Conservation (phyloP, 2,113 vertebrate genomes). For the Podarcis muralis region DNA sequence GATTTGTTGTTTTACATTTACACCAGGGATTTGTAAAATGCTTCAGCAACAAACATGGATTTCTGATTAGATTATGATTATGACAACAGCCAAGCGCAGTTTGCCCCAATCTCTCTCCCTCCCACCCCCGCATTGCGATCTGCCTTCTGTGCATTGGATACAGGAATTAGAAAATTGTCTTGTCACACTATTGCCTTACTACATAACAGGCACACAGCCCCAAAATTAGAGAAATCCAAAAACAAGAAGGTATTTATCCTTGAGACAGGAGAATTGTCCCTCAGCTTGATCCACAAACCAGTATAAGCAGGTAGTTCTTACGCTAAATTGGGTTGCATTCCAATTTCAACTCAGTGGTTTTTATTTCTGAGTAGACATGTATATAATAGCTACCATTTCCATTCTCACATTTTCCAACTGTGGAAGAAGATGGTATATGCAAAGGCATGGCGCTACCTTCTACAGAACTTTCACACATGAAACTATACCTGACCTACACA, state of each 20-base stretch:
- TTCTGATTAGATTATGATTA: background rate
- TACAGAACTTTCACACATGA: too few species aligned
- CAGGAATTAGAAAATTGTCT: background rate
- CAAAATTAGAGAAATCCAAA: background rate
- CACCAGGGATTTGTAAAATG: background rate
- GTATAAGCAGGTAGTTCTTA: background rate
- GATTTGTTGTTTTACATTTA: background rate
- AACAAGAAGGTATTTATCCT: background rate
- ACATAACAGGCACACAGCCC: background rate
- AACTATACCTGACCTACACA: too few species aligned
- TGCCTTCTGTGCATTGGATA: background rate
- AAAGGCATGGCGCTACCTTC: too few species aligned
- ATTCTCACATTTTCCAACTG: too few species aligned
- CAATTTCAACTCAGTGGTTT: background rate
- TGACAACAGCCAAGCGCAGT: background rate
- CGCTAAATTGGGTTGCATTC: background rate
- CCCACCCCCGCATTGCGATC: background rate
- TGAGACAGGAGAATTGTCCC: too few species aligned
- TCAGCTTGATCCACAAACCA: background rate
- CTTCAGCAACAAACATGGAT: slow-evolving; percentile 8
- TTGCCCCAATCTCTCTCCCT: background rate
- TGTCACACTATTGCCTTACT: background rate
- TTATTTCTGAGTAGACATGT: background rate
- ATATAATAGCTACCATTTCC: too few species aligned
- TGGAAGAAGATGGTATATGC: too few species aligned